phyloP scores from a whole-genome alignment of 2,797 vertebrate genomes.

The Centropyge bicolor region DNA sequence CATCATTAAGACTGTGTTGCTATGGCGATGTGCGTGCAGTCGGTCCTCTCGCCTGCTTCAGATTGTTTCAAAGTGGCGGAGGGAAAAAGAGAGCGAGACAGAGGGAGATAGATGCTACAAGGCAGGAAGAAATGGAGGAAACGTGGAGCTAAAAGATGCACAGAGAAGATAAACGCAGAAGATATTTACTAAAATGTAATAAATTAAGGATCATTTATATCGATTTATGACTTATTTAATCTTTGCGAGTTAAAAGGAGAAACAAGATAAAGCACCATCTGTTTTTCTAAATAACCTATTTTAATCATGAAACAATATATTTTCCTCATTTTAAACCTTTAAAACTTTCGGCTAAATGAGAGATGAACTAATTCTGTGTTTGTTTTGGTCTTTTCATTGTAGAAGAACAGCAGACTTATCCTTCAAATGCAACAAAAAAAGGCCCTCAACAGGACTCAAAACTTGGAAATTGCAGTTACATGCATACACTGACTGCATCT shows the following conservation, averaged over 20 bases:
- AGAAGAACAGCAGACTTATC: not conserved
- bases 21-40: conserved; percentile 75
- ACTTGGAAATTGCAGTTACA: not conserved
- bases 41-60: conserved; percentile 66
- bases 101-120: conserved; percentile 40
- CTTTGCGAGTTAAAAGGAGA: not conserved
- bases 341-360: not conserved
- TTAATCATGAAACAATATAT: not conserved
- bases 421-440: conserved; percentile 6
- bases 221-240: not conserved
- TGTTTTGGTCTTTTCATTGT: not conserved
- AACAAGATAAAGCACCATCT: not conserved
- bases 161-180: conserved; percentile 4
- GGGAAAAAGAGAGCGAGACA: conserved; percentile 28
- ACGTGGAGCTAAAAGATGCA: conserved; percentile 12
- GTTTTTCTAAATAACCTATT: too few relatives aligned
- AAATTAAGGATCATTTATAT: not conserved
- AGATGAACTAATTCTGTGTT: too few relatives aligned
- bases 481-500: not conserved
- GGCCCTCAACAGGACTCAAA: not conserved
- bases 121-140: conserved; percentile 32
- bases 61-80: conserved; percentile 75
- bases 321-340: too few relatives aligned
- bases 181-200: conserved; percentile 1
- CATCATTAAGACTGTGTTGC: conserved; percentile 83